phyloP scores from a whole-genome alignment of 2,797 vertebrate genomes.

The Varecia variegata region DNA sequence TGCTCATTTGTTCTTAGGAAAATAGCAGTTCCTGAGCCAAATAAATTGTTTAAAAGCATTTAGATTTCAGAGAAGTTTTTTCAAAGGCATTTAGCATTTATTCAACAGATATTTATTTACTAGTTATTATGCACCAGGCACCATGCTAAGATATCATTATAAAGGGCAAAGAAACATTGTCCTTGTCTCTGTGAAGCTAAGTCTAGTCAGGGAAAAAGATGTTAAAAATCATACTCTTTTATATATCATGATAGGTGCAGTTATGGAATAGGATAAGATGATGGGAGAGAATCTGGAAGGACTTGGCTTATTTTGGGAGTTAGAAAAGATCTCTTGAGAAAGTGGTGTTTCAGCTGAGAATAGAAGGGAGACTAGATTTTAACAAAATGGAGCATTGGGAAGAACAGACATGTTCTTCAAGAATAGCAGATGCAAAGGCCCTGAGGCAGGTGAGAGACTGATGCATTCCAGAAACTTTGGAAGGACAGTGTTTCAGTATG shows the following conservation, averaged over 20 bases:
- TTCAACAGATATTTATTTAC: background rate
- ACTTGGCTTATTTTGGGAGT: background rate
- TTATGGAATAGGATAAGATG: background rate
- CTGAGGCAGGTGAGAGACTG: background rate
- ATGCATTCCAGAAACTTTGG: background rate
- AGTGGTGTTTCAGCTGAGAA: background rate
- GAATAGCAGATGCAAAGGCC: background rate
- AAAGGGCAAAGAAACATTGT: background rate
- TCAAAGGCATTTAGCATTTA: background rate
- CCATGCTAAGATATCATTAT: background rate
- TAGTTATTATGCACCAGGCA: background rate
- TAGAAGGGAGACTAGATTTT: background rate
- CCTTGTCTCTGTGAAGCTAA: background rate
- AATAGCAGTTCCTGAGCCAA: background rate
- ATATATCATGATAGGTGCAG: background rate
- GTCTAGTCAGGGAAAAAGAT: background rate
- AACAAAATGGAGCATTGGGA: background rate
- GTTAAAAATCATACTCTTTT: background rate
- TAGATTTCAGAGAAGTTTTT: background rate
- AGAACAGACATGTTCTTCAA: background rate
- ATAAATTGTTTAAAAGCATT: background rate
- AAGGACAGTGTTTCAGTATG: background rate
- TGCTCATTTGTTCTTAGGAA: background rate
- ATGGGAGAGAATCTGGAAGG: background rate
- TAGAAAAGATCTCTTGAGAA: background rate